Base-by-base conservation (phyloP, 2,888 invertebrate genomes). In the Hirudinaria manillensis region DNA sequence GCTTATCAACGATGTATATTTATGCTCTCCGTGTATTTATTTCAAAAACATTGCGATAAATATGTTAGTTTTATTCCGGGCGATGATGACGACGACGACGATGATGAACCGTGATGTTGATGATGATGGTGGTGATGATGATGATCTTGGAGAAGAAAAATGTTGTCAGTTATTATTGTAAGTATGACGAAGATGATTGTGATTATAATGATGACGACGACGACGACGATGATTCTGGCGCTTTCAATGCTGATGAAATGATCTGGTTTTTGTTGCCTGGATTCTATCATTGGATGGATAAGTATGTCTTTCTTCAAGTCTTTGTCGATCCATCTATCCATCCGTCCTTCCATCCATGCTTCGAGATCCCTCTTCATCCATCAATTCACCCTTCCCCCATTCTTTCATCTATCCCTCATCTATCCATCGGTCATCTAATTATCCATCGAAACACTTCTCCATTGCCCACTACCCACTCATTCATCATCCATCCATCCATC, bases 111-210 rank as follows among this genome's bases (percentile, higher is more conserved):
- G 38, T 61, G 73, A 66, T 73, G 73, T 65, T 65, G 73, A 65
- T 73, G 73, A 73, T 73, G 73, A 65, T 73, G 73, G 29, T 73
- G 65, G 34, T 73, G 61, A 73, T 73, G 73, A 73, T 61, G 73
- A 73, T 66, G 73, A 73, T 66, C 65, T 67, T 76, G 72, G 34
- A 6, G 68, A 19, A 7, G 61, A 61, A 6, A n/a, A 32, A 4
- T 36, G 32, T 34, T 36, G 36, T 2, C 32, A 19, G 13, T 34
- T 16, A 7, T 34, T 10, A 68, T 24, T 3, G 24, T 67, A 32
- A 67, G 4, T 3, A 67, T 67, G 36, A 70, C 13, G 70, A 70
- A 4, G 70, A 70, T 70, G 45, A 70, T 36, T 4, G 36, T 36
- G 45, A 45, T n/a, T 4, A 70, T 70, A n/a, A 45, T 6, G 70